Conservation (phyloP, 2,113 vertebrate species). For the Poicephalus meyeri region DNA sequence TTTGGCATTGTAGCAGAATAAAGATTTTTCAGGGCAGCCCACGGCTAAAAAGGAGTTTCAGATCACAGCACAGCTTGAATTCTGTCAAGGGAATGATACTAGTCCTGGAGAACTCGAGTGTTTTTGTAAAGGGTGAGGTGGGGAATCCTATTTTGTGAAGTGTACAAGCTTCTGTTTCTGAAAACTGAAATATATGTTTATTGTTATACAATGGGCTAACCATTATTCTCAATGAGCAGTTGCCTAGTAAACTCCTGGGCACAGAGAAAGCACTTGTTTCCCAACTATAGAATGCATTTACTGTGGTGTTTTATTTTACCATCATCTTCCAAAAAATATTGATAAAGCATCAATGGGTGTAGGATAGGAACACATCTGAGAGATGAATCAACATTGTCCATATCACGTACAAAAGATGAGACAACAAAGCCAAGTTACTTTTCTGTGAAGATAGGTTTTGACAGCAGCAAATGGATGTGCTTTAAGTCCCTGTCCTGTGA, state of each 20-base stretch:
- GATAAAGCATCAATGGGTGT: background rate
- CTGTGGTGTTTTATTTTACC: background rate
- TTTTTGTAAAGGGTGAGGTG: background rate
- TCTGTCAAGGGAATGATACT: background rate
- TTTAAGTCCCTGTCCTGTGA: background rate
- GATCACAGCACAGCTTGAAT: background rate
- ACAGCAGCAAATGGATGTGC: background rate
- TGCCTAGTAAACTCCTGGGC: background rate
- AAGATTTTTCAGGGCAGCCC: background rate
- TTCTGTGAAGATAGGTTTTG: background rate
- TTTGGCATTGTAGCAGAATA: background rate
- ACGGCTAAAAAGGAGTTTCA: background rate
- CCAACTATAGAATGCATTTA: background rate
- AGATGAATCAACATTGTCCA: background rate
- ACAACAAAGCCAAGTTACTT: background rate
- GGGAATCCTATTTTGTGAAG: background rate
- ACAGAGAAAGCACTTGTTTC: background rate
- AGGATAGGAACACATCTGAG: background rate
- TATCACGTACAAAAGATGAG: background rate
- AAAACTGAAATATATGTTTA: background rate
- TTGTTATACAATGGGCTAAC: background rate
- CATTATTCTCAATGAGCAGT: background rate
- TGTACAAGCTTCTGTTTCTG: background rate
- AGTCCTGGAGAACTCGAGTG: background rate
- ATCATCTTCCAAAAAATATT: background rate